These are phyloP conservation scores for Mesitornis unicolor DNA, from an alignment of 2,113 vertebrate genomes.

Conservation along the genomic window DNA sequence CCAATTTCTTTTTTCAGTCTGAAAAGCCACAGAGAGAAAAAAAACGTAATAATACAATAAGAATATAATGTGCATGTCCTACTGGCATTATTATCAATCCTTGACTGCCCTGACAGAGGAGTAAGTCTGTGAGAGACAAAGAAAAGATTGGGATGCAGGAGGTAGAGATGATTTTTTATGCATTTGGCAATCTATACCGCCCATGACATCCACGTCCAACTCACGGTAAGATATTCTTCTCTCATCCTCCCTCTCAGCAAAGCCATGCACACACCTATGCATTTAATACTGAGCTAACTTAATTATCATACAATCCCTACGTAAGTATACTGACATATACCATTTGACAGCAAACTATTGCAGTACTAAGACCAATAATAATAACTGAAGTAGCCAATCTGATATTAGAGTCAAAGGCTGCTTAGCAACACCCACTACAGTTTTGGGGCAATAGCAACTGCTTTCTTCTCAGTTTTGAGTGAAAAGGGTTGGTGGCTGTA, in stretches of 20 bases:
- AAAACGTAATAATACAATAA: neutral
- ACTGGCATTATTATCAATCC: neutral
- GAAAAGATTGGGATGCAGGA: neutral
- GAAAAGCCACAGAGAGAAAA: neutral
- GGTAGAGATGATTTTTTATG: neutral
- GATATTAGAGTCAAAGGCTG: neutral
- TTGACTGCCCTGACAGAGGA: neutral
- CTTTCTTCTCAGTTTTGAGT: neutral
- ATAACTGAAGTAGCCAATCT: neutral
- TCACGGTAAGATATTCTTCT: neutral
- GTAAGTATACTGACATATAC: fast-evolving
- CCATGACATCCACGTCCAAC: fast-evolving
- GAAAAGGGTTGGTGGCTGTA: neutral
- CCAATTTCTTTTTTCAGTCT: neutral
- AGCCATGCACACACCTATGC: neutral
- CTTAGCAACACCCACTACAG: neutral
- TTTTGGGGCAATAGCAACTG: neutral
- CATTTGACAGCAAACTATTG: neutral
- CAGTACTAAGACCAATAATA: neutral
- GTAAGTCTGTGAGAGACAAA: neutral
- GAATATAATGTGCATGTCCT: fast-evolving
- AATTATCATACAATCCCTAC: fast-evolving
- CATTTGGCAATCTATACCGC: neutral
- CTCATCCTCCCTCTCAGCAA: neutral
- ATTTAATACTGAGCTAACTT: neutral